Evolutionary conservation across 2,797 vertebrate genomes (phyloP).

Genomic region (Gymnoscopelus braueri): DNA sequence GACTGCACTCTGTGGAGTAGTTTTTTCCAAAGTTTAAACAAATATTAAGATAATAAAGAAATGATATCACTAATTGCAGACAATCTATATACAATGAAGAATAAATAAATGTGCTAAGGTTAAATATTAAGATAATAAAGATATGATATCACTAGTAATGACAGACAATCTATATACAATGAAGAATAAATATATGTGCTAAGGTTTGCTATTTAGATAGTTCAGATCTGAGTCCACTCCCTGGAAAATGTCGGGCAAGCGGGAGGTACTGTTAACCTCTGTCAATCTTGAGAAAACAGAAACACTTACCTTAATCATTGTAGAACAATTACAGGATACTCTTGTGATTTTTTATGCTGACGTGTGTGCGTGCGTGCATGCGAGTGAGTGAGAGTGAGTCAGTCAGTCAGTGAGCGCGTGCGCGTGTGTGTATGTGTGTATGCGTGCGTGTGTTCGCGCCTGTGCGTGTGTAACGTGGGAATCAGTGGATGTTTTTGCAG

Average conservation of each 20-base stretch:
- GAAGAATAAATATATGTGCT: too few species aligned
- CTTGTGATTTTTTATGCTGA: background rate
- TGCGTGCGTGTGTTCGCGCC: background rate
- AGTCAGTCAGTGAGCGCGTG: background rate
- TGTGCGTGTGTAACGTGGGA: background rate
- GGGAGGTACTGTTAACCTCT: slow-evolving; percentile 19
- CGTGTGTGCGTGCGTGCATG: background rate
- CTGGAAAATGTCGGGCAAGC: background rate
- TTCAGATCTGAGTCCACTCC: background rate
- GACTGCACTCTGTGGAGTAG: too few species aligned
- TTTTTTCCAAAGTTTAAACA: too few species aligned
- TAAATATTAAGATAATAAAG: too few species aligned
- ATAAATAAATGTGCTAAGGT: too few species aligned
- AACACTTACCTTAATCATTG: background rate
- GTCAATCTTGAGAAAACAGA: slow-evolving; percentile 7
- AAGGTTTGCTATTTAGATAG: background rate
- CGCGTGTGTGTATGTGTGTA: background rate
- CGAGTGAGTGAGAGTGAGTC: background rate
- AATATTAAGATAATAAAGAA: too few species aligned
- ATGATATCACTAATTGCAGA: too few species aligned
- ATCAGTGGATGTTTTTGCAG: background rate
- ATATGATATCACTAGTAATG: too few species aligned
- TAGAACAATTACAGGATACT: slow-evolving; percentile 53
- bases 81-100: too few species aligned
- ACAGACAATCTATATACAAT: too few species aligned